A percentile compares a stretch with the other conserved stretches of the same genome.
Conservation (phyloP, 1,140 invertebrate species). For the Myzus persicae region DNA sequence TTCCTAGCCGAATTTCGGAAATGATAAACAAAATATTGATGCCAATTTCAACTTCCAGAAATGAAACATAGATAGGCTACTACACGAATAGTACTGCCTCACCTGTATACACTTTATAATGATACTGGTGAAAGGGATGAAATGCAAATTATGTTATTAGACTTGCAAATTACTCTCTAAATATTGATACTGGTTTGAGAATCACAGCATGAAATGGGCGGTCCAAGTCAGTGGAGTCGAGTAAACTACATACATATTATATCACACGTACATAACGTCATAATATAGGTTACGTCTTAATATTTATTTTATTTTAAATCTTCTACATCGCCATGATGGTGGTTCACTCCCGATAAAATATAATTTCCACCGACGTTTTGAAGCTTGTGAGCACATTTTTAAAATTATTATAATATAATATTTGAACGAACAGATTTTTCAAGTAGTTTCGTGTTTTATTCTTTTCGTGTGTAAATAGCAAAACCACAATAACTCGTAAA, state of each 20-base stretch:
- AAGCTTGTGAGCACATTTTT: not conserved
- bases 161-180: constrained; percentile 3
- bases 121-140: not conserved
- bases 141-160: constrained; percentile 1
- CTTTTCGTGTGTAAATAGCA: not conserved
- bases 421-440: not conserved
- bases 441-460: not conserved
- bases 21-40: constrained; percentile 14
- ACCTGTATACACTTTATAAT: not conserved
- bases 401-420: not conserved
- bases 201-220: not conserved
- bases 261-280: not conserved
- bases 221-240: not conserved
- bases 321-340: not conserved
- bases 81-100: not conserved
- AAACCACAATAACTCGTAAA: not conserved
- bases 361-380: not conserved
- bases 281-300: not conserved
- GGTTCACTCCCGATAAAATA: not conserved
- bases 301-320: not conserved
- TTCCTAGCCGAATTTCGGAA: not conserved
- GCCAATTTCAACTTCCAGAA: not conserved
- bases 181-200: not conserved
- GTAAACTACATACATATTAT: not conserved
- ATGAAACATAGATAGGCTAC: not conserved